Base-by-base conservation (phyloP, 2,113 vertebrate genomes). In the Xenopus borealis region DNA sequence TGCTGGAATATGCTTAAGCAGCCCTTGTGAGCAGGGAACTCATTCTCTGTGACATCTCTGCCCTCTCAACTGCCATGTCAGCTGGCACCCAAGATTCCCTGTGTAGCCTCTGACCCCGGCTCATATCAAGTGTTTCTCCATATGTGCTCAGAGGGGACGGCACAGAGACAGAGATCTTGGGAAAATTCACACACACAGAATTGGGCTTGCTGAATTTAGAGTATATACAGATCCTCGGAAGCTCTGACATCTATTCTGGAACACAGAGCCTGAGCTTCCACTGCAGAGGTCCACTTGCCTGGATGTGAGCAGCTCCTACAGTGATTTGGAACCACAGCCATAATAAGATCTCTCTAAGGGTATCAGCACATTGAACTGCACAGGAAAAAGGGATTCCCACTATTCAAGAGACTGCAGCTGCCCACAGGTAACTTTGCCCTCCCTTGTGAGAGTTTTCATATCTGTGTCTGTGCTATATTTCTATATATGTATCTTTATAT, bases 1-100 rank as follows among this genome's bases (percentile, higher is more conserved):
- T 75, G 17, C 23, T 17, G 47, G 73, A 76, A 76, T 69, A 76
- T 76, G 58, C 73, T 76, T 76, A 76, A 69, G 66, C 66, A 76
- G 58, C 30, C 23, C 20, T 40, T 33, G 65, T 50, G 45, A 53
- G 59, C 58, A 61, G 46, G 55, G 66, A n/a, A 17, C 61, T 69
- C 58, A 58, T 61, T 61, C 64, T 53, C 23, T 63, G 47, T 18
- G n/a, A 76, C 73, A 44, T 52, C 46, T 76, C 52, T 69, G 59
- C 66, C 66, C 65, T 69, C 46, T 62, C 66, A 76, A 69, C 46
- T 76, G 66, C 65, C 46, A 63, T 76, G 66, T 69, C 73, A 69
- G 73, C 73, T 76, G 66, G 73, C 66, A 69, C 66, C 58, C 50
- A 52, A 69, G 20, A 76, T 76, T 69, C 73, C 67, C 73, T 23